Conservation (phyloP, 2,797 vertebrate species). For the Schizopygopsis pylzovi region DNA sequence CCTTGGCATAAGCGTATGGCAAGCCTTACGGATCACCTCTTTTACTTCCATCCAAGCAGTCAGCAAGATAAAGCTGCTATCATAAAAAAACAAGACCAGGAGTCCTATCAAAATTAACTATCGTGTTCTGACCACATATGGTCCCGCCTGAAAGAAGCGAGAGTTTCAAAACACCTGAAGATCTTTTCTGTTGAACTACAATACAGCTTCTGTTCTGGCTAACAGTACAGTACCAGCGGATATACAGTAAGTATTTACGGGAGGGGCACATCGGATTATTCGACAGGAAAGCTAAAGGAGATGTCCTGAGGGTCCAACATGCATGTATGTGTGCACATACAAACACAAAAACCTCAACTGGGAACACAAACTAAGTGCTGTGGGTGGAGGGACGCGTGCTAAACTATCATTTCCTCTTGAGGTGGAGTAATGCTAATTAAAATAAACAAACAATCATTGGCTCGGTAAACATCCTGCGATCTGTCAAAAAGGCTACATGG, state of each 20-base stretch:
- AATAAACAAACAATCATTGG: constrained; percentile 57
- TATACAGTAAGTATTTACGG: not conserved
- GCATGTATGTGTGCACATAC: constrained; percentile 21
- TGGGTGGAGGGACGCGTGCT: constrained; percentile 49
- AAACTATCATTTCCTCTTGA: constrained; percentile 59
- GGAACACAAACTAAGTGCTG: constrained; percentile 23
- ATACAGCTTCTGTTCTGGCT: not conserved
- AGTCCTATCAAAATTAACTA: not conserved
- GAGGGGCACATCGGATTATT: constrained; percentile 31
- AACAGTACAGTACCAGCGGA: not conserved
- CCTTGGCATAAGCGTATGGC: constrained; percentile 46
- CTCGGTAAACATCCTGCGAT: constrained; percentile 31
- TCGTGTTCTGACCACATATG: constrained; percentile 7
- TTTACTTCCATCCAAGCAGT: constrained; percentile 47
- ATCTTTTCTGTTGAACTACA: constrained; percentile 29
- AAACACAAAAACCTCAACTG: constrained; percentile 23
- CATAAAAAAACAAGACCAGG: not conserved
- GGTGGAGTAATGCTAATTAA: constrained; percentile 44
- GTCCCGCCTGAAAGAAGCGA: constrained; percentile 6
- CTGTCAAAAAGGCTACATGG: not conserved
- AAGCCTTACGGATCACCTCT: constrained; percentile 50
- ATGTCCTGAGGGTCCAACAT: constrained; percentile 39
- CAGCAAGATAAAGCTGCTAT: not conserved
- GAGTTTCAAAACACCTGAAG: constrained; percentile 39
- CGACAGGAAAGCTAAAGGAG: constrained; percentile 6